phyloP scores from a whole-genome alignment of 1,140 invertebrate species.

The Lepeophtheirus salmonis region DNA sequence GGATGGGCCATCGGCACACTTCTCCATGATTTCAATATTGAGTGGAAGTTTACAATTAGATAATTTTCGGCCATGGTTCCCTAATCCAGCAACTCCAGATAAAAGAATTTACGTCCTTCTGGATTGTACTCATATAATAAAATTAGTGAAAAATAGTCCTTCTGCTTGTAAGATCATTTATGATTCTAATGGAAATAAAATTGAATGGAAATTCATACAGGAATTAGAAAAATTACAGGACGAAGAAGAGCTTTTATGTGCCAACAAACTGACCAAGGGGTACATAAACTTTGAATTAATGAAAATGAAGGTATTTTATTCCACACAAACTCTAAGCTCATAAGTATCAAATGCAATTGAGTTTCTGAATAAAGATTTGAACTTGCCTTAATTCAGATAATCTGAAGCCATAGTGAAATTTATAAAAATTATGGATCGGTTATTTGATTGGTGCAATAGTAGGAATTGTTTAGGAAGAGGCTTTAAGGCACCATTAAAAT shows the following conservation, averaged over 20 bases:
- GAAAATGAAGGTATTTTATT: constrained; percentile 15
- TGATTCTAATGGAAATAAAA: background rate
- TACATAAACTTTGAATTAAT: constrained; percentile 1
- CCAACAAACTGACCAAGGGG: background rate
- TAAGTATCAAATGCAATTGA: constrained; percentile 9
- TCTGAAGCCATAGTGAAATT: constrained; percentile 7
- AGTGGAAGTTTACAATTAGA: background rate
- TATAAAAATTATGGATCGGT: constrained; percentile 6
- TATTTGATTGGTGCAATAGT: constrained; percentile 21
- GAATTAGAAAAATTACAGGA: constrained; percentile 2
- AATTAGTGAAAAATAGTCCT: constrained; percentile 1
- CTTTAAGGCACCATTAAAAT: constrained; percentile 19
- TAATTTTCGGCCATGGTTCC: background rate
- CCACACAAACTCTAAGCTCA: constrained; percentile 1
- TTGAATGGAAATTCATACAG: background rate
- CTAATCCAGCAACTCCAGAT: background rate
- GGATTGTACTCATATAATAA: background rate
- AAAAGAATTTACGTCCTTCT: constrained; percentile 3
- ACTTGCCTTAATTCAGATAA: constrained; percentile 2
- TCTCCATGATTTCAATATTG: background rate
- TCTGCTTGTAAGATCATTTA: background rate
- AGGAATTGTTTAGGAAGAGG: constrained; percentile 5
- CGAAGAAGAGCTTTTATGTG: background rate
- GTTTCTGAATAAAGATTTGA: constrained; percentile 1
- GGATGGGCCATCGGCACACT: constrained; percentile 4